Evolutionary conservation across 2,113 vertebrate genomes (phyloP).

Genomic region (Oophaga pumilio): DNA sequence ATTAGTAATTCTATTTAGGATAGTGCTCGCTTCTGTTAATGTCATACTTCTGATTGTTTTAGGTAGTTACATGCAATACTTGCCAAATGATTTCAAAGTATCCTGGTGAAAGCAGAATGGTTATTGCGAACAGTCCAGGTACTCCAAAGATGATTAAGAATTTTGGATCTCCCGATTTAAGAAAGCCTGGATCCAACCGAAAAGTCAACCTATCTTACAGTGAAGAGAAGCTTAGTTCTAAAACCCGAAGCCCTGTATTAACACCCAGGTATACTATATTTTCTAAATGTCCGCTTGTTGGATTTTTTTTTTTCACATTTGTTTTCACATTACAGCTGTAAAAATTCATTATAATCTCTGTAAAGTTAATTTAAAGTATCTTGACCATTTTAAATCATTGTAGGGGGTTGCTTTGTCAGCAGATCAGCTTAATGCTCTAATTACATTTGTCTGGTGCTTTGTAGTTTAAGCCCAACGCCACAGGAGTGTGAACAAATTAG

Average conservation of each 20-base stretch:
- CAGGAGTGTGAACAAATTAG: no score
- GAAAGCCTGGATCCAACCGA: slow-evolving; percentile 62
- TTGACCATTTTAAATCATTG: no score
- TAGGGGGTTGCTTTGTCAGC: no score
- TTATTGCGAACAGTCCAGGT: slow-evolving; percentile 65
- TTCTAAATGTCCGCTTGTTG: not conserved
- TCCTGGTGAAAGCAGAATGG: slow-evolving; percentile 78
- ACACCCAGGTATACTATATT: slow-evolving; percentile 68
- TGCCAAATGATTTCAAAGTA: slow-evolving; percentile 81
- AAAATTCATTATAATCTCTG: no score
- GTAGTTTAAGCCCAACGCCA: no score
- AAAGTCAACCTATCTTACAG: slow-evolving; percentile 60
- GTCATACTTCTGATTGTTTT: slow-evolving; percentile 30
- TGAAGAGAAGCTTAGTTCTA: slow-evolving; percentile 63
- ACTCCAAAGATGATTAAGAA: slow-evolving; percentile 65
- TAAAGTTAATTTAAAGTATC: no score
- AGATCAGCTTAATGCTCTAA: no score
- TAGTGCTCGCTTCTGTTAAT: not conserved
- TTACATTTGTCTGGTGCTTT: no score
- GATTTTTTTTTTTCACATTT: slow-evolving; percentile 49
- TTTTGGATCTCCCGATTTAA: slow-evolving; percentile 66
- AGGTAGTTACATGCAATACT: slow-evolving; percentile 88
- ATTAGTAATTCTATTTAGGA: no score
- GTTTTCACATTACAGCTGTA: no score
- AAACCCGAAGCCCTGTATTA: slow-evolving; percentile 64